phyloP scores from a whole-genome alignment of 2,113 vertebrate genomes.

The Amblyopsis rosae region DNA sequence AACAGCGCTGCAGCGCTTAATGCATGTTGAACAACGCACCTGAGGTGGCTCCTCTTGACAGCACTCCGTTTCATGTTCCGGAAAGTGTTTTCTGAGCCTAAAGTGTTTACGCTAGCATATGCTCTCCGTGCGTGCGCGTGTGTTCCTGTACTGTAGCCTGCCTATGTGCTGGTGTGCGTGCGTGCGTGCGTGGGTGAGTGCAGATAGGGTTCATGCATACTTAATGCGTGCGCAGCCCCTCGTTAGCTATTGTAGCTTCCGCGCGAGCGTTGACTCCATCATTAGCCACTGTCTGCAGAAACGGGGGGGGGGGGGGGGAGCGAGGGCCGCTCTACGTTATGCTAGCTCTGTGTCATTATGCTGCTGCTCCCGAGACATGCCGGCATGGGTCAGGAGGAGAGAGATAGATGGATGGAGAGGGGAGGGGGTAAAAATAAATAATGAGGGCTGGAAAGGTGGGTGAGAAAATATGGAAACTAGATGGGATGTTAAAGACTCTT shows the following conservation, averaged over 20 bases:
- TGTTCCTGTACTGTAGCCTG: conserved; percentile 2
- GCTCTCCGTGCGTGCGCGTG: conserved; percentile 19
- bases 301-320: conserved; percentile 32
- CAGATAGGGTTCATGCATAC: conserved; percentile 65
- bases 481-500: too few relatives aligned
- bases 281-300: conserved; percentile 56
- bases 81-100: background rate
- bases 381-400: too few relatives aligned
- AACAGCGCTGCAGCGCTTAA: conserved; percentile 72
- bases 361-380: too few relatives aligned
- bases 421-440: too few relatives aligned
- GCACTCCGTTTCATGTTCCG: conserved; percentile 33
- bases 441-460: too few relatives aligned
- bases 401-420: too few relatives aligned
- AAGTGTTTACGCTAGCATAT: background rate
- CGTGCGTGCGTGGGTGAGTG: conserved; percentile 26
- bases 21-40: conserved; percentile 70
- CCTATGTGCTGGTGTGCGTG: conserved; percentile 20
- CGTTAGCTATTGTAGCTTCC: conserved; percentile 54
- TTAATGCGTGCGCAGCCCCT: conserved; percentile 65
- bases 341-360: background rate
- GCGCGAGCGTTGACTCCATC: conserved; percentile 47
- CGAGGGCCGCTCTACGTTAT: background rate
- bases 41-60: conserved; percentile 65
- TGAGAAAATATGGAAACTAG: too few relatives aligned